phyloP scores from a whole-genome alignment of 2,113 vertebrate species.

The Lagopus leucura region DNA sequence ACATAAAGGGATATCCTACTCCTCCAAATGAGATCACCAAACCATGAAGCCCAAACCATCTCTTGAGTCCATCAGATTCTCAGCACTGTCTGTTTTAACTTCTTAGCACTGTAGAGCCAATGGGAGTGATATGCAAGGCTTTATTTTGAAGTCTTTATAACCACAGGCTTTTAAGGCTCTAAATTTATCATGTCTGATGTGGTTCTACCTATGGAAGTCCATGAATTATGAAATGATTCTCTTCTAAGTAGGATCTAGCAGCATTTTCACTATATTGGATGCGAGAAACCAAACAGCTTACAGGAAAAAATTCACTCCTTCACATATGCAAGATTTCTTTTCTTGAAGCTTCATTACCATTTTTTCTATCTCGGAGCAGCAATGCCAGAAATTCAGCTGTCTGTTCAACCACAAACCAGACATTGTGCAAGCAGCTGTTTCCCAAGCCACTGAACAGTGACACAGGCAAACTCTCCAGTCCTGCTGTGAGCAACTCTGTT shows the following conservation, averaged over 20 bases:
- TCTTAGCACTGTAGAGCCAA: neutral
- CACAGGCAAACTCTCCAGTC: constrained; percentile 7
- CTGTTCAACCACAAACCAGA: constrained; percentile 34
- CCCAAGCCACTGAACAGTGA: constrained; percentile 35
- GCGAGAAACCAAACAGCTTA: constrained; percentile 19
- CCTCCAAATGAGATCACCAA: neutral
- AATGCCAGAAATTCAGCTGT: constrained; percentile 32
- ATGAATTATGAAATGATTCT: constrained; percentile 4
- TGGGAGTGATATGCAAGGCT: neutral
- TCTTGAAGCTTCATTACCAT: constrained; percentile 24
- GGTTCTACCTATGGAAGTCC: constrained; percentile 4
- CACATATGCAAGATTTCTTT: constrained; percentile 33
- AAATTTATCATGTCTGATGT: constrained; percentile 4
- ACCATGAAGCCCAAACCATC: neutral
- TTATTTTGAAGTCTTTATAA: constrained; percentile 42
- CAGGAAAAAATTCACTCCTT: constrained; percentile 22
- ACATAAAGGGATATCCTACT: neutral
- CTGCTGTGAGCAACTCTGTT: constrained; percentile 21
- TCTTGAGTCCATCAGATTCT: neutral
- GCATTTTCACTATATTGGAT: neutral
- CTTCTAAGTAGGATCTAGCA: neutral
- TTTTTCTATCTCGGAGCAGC: constrained; percentile 30
- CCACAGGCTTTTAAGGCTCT: constrained; percentile 21
- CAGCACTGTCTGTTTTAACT: constrained; percentile 9
- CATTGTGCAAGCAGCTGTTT: constrained; percentile 39